These are phyloP conservation scores for Eristalis intricaria DNA, from an alignment of 2,888 invertebrate species.

Conservation along the genomic window DNA sequence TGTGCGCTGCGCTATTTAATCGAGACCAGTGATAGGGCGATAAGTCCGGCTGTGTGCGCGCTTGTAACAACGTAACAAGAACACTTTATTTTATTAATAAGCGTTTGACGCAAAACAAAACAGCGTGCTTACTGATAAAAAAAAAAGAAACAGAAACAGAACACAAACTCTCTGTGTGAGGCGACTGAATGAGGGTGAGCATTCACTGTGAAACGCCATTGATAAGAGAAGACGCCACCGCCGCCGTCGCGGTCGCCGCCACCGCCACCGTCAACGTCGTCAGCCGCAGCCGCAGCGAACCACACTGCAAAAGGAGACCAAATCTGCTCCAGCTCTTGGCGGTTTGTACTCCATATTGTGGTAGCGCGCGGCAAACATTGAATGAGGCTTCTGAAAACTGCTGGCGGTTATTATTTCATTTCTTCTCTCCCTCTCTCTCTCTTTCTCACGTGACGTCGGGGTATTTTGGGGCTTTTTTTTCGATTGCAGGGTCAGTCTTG, in stretches of 20 bases:
- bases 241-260: background rate
- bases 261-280: background rate
- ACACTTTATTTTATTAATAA: slow-evolving; percentile 35
- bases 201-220: slow-evolving; percentile 17
- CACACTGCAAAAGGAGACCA: background rate
- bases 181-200: background rate
- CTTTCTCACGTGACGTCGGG: slow-evolving; percentile 24
- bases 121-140: slow-evolving; percentile 37
- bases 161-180: too few relatives aligned
- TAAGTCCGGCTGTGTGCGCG: slow-evolving; percentile 28
- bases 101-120: slow-evolving; percentile 59
- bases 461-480: slow-evolving; percentile 1
- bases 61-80: slow-evolving; percentile 40
- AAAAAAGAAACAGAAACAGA: too few relatives aligned
- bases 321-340: background rate
- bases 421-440: background rate
- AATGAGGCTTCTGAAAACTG: slow-evolving; percentile 34
- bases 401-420: slow-evolving; percentile 1
- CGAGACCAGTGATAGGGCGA: slow-evolving; percentile 35
- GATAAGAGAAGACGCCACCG: slow-evolving; percentile 21
- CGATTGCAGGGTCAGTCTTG: slow-evolving; percentile 38
- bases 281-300: background rate
- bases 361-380: slow-evolving; percentile 15
- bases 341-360: slow-evolving; percentile 3
- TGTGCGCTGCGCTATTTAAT: slow-evolving; percentile 42